Evolutionary conservation across 2,113 vertebrate species (phyloP).

Genomic region (Globicephala melas): DNA sequence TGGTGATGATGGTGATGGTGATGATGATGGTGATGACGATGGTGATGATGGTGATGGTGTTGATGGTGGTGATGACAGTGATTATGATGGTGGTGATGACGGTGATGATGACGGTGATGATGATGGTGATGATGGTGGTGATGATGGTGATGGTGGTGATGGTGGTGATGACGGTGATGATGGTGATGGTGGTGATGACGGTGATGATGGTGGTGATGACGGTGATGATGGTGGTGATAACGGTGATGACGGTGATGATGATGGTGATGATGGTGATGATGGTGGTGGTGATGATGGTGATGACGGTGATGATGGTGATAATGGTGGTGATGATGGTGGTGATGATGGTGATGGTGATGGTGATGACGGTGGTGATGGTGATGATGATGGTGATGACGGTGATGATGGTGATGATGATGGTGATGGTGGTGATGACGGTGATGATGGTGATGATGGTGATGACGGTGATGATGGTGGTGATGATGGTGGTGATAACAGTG

Average conservation of each 20-base stretch:
- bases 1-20: accelerated
- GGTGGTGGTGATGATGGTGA: accelerated
- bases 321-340: accelerated
- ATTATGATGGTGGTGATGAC: accelerated
- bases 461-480: accelerated
- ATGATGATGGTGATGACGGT: accelerated
- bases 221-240: accelerated
- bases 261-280: too few species aligned
- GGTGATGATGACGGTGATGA: accelerated
- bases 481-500: accelerated
- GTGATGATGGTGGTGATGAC: accelerated
- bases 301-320: accelerated
- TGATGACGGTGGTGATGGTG: too few species aligned
- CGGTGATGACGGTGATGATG: accelerated
- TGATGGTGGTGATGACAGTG: too few species aligned
- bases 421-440: too few species aligned
- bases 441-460: accelerated
- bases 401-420: accelerated
- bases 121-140: accelerated
- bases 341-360: accelerated
- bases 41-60: too few species aligned
- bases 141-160: accelerated
- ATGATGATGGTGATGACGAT: too few species aligned
- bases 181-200: too few species aligned
- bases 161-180: accelerated